Base-by-base conservation (phyloP, 2,888 invertebrate genomes). In the Cephonodes hylas region DNA sequence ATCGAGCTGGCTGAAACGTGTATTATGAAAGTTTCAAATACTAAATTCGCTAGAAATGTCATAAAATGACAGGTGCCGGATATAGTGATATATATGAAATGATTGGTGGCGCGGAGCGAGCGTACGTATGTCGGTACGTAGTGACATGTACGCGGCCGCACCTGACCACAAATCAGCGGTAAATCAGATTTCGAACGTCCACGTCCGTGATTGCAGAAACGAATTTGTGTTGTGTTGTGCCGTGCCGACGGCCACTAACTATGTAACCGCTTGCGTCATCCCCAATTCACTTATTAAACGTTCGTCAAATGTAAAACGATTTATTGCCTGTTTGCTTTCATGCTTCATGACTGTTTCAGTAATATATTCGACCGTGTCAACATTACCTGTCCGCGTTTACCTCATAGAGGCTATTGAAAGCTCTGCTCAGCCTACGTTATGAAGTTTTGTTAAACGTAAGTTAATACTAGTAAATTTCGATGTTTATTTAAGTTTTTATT, bases 91-190 rank as follows among this genome's bases (percentile, higher is more conserved):
- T 53, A 23, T 53, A 42, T 38, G 31, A 34, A 59, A 60, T 48
- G 25, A 42, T 25, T 42, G 23, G 53, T 42, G n/a, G 48, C 38
- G 53, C 18, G 18, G 38, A 22, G 34, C 18, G 56, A 58, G 53
- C 45, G 27, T 46, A 63, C 56, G 58, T 45, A 59, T 45, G 46
- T 45, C 22, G 23, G 22, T 59, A 59, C 57, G 63, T 58, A 66
- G 62, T 61, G 56, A 65, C 67, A 57, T 62, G 63, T 59, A 64
- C 66, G 66, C 53, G 53, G 53, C 73, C 69, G 73, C 73, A 79
- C 75, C 80, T 76, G 79, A 78, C 89, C 89, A 85, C 89, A 90
- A 90, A 89, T 89, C 89, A 89, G 86, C 76, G 86, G 86, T 85
- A 87, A 90, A 89, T 91, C 90, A 86, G 85, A 89, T 90, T 89